Evolutionary conservation across 2,113 vertebrate species (phyloP).

Genomic region (Hylia prasina): DNA sequence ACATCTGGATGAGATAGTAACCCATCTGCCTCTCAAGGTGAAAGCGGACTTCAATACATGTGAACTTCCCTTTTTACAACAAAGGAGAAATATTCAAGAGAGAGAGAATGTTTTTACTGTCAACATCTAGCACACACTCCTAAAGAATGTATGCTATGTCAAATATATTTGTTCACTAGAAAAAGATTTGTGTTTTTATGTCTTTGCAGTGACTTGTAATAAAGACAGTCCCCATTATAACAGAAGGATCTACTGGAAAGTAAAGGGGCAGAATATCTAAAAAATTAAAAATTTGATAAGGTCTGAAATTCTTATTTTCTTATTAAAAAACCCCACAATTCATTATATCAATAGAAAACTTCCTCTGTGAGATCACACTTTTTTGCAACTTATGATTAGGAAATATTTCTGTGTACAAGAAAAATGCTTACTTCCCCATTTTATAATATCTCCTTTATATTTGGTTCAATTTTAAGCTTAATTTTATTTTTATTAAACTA

Average conservation of each 20-base stretch:
- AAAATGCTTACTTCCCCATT: neutral
- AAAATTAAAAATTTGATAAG: neutral
- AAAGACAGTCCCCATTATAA: neutral
- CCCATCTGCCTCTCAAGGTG: conserved; percentile 98
- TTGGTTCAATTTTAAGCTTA: neutral
- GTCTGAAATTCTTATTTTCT: neutral
- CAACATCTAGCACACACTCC: neutral
- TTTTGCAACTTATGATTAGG: neutral
- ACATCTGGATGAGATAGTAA: conserved; percentile 99
- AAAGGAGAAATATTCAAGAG: conserved; percentile 9
- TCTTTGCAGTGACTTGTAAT: neutral
- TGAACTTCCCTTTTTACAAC: conserved; percentile 86
- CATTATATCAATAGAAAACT: neutral
- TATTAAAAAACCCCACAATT: neutral
- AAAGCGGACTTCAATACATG: conserved; percentile 95
- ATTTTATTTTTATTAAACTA: neutral
- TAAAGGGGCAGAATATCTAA: neutral
- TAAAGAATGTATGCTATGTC: neutral
- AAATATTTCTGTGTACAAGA: neutral
- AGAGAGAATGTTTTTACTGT: neutral
- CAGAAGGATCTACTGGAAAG: neutral
- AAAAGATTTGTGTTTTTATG: neutral
- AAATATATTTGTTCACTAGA: neutral
- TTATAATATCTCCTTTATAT: neutral
- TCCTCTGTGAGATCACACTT: neutral